Percentiles rank a stretch among this genome's conserved stretches.
These are phyloP conservation scores for Brachyopa scutellaris DNA, from an alignment of 2,888 invertebrate genomes.

Conservation along the genomic window DNA sequence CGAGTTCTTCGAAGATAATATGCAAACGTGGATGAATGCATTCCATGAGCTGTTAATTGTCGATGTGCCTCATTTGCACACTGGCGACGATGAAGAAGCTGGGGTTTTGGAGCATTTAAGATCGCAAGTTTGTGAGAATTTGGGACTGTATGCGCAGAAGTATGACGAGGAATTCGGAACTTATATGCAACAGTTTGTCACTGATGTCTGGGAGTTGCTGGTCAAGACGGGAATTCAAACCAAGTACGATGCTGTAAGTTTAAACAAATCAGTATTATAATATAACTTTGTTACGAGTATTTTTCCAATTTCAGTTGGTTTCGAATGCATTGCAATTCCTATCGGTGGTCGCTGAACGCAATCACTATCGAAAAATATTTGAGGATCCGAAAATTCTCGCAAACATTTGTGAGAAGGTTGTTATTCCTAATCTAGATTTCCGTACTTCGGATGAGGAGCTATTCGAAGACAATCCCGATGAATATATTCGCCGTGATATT, in stretches of 20 bases:
- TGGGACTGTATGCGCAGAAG: slow-evolving; percentile 96
- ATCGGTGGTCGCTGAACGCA: slow-evolving; percentile 95
- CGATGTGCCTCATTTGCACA: slow-evolving; percentile 89
- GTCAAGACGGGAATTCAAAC: slow-evolving; percentile 92
- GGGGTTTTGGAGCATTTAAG: slow-evolving; percentile 95
- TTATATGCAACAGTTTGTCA: slow-evolving; percentile 95
- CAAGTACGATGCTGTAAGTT: slow-evolving; percentile 93
- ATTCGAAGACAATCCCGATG: slow-evolving; percentile 99
- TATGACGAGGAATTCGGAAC: slow-evolving; percentile 98
- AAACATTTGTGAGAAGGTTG: slow-evolving; percentile 98
- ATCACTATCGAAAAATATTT: slow-evolving; percentile 93
- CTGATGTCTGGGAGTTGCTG: slow-evolving; percentile 95
- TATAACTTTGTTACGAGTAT: too few species aligned
- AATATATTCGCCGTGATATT: slow-evolving; percentile 97
- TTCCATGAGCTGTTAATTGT: slow-evolving; percentile 91
- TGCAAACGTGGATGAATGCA: slow-evolving; percentile 96
- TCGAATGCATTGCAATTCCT: slow-evolving; percentile 98
- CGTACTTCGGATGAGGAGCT: slow-evolving; percentile 96
- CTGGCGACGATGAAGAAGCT: slow-evolving; percentile 92
- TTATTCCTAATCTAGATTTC: slow-evolving; percentile 99
- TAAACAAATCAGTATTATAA: too few species aligned
- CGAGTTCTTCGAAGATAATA: slow-evolving; percentile 99
- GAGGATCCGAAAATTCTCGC: slow-evolving; percentile 93
- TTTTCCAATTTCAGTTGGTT: slow-evolving; percentile 88
- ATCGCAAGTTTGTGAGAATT: slow-evolving; percentile 98